Evolutionary conservation across 2,888 invertebrate genomes (phyloP).

Genomic region (Polydrusus tereticollis): DNA sequence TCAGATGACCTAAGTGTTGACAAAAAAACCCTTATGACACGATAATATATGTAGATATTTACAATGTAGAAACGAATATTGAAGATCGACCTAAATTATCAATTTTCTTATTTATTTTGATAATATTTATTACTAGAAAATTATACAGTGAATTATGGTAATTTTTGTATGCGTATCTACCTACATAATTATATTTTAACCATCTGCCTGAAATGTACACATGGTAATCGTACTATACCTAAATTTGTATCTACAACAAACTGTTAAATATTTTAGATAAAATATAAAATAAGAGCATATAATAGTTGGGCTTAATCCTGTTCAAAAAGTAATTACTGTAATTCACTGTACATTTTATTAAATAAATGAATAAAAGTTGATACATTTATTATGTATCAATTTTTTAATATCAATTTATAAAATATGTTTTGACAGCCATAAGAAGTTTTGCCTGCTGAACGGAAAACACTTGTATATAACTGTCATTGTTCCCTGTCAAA

Average conservation of each 20-base stretch:
- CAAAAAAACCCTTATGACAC: constrained; percentile 42
- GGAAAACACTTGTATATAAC: background rate
- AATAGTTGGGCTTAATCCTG: no score
- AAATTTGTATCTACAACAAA: no score
- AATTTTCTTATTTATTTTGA: constrained; percentile 15
- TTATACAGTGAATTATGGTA: background rate
- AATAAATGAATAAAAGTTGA: no score
- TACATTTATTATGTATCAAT: no score
- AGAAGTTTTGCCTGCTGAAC: background rate
- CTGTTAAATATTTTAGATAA: no score
- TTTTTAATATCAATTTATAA: background rate
- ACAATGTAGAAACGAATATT: constrained; percentile 39
- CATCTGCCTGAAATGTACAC: no score
- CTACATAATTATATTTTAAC: no score
- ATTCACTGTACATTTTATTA: background rate
- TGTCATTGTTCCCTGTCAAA: background rate
- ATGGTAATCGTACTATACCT: no score
- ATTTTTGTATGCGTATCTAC: no score
- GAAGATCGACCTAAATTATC: constrained; percentile 36
- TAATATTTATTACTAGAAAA: background rate
- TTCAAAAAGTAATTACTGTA: background rate
- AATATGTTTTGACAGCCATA: background rate
- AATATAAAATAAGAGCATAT: no score
- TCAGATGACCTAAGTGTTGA: constrained; percentile 40
- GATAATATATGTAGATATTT: constrained; percentile 45